phyloP scores from a whole-genome alignment of 2,113 vertebrate species.

The Triplophysa dalaica region DNA sequence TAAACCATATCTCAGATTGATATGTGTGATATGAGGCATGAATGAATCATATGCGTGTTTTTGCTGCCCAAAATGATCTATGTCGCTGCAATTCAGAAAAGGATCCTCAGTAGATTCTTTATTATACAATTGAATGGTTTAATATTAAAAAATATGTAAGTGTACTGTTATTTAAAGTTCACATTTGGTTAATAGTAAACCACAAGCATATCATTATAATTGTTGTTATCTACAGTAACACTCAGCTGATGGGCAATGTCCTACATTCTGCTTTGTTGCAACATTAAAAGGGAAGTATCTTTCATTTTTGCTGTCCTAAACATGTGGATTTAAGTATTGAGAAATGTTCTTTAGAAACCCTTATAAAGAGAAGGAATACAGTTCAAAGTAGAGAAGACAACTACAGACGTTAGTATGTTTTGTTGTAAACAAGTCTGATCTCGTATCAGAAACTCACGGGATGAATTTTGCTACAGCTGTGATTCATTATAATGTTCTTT shows the following conservation, averaged over 20 bases:
- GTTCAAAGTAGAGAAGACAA: background rate
- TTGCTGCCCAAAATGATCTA: background rate
- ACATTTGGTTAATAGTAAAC: constrained; percentile 19
- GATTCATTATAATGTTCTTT: constrained; percentile 5
- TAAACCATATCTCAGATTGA: background rate
- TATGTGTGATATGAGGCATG: background rate
- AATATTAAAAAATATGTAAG: background rate
- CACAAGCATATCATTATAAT: background rate
- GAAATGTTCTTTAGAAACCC: background rate
- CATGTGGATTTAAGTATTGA: background rate
- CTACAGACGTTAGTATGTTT: background rate
- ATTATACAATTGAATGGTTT: background rate
- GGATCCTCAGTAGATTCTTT: background rate
- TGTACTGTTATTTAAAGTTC: background rate
- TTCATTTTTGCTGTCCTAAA: background rate
- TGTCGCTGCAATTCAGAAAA: background rate
- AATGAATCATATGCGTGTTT: background rate
- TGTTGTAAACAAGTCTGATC: constrained; percentile 13
- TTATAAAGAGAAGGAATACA: background rate
- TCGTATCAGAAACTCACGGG: background rate
- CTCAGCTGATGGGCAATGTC: constrained; percentile 6
- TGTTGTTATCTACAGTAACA: constrained; percentile 15
- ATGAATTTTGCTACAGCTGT: background rate
- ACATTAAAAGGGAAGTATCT: background rate
- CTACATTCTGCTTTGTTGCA: background rate